These are phyloP conservation scores for Ephydatia muelleri DNA, from an alignment of 37 sponge, comb jelly and placozoan genomes.

Conservation along the genomic window DNA sequence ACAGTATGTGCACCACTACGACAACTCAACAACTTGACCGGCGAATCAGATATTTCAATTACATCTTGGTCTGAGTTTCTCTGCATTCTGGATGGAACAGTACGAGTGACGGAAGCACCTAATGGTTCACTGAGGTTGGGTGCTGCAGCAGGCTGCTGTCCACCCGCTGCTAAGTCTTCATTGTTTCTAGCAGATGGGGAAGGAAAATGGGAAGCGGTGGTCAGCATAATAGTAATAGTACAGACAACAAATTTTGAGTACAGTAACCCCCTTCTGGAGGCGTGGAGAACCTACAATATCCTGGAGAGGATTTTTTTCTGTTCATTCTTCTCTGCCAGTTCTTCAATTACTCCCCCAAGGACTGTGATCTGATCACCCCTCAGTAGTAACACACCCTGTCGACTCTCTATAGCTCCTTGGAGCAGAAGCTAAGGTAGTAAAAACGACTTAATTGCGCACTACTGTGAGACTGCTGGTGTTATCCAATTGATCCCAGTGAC, in stretches of 20 bases:
- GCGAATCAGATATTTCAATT: neutral
- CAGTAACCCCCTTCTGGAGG: neutral
- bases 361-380: conserved; percentile 26
- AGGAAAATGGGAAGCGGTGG: neutral
- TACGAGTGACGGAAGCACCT: neutral
- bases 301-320: conserved; percentile 36
- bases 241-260: neutral
- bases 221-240: neutral
- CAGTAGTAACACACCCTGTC: conserved; percentile 55
- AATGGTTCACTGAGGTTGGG: neutral
- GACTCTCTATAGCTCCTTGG: conserved; percentile 35
- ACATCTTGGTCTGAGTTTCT: neutral
- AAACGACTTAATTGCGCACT: neutral
- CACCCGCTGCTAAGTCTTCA: neutral
- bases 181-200: neutral
- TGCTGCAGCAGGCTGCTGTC: neutral
- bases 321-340: conserved; percentile 28
- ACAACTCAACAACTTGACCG: neutral
- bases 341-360: conserved; percentile 61
- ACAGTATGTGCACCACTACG: neutral
- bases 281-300: conserved; percentile 35
- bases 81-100: neutral
- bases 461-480: no score
- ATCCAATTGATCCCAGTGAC: no score
- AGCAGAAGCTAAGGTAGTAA: conserved; percentile 35